Conservation (phyloP, 2,113 vertebrate species). For the Mesembrinibis cayennensis region DNA sequence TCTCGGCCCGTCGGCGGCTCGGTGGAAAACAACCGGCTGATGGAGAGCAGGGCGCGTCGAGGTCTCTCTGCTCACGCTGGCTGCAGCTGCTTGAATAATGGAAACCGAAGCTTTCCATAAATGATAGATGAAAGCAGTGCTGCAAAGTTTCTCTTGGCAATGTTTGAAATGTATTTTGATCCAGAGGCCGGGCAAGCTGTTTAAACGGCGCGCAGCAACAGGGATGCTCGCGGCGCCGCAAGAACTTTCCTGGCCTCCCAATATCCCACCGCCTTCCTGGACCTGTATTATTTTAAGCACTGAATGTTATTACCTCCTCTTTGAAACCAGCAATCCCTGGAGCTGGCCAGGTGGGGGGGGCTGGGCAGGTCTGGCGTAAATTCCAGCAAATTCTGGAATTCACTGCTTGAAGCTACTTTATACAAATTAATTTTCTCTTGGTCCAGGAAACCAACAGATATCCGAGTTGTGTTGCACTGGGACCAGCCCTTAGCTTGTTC, state of each 20-base stretch:
- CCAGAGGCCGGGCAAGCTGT: background rate
- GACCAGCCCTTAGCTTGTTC: background rate
- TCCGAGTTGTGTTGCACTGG: background rate
- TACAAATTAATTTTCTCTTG: background rate
- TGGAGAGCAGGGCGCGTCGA: background rate
- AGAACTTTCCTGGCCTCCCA: background rate
- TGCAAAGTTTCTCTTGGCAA: background rate
- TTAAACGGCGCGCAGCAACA: accelerated
- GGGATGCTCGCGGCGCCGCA: accelerated
- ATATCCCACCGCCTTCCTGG: background rate
- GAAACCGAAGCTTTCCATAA: background rate
- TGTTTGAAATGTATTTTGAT: background rate
- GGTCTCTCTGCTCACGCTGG: background rate
- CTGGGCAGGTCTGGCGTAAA: accelerated
- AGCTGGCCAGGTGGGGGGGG: background rate
- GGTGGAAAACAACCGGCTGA: background rate
- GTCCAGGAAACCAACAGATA: background rate
- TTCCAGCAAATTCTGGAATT: background rate
- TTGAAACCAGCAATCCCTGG: background rate
- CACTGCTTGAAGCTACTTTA: background rate
- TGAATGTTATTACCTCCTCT: accelerated
- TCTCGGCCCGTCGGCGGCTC: background rate
- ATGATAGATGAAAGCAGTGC: background rate
- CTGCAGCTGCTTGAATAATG: background rate
- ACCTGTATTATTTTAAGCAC: background rate